Evolutionary conservation across 1,140 invertebrate species (phyloP).

Genomic region (Zaprionus nigranus): DNA sequence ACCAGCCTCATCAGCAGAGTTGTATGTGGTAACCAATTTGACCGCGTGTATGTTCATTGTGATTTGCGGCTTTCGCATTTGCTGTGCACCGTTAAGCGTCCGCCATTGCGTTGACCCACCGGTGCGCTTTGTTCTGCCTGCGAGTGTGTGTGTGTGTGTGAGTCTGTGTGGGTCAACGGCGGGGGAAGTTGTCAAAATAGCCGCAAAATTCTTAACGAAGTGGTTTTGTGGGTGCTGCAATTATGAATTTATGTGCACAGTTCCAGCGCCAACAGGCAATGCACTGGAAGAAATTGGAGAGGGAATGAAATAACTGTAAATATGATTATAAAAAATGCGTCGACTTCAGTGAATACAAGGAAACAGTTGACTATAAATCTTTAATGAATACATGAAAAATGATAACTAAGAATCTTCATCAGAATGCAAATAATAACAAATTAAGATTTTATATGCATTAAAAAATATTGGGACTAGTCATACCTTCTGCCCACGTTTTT

Average conservation of each 20-base stretch:
- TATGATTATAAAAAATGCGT: background rate
- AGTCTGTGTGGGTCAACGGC: background rate
- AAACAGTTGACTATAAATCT: too few relatives aligned
- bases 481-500: background rate
- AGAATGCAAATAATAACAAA: conserved; percentile 1
- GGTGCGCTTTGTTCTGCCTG: background rate
- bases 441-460: conserved; percentile 20
- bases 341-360: too few relatives aligned
- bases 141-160: background rate
- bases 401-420: background rate
- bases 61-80: conserved; percentile 74
- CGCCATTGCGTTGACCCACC: background rate
- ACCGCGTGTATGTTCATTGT: conserved; percentile 73
- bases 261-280: conserved; percentile 6
- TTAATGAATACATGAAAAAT: too few relatives aligned
- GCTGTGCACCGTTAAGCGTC: conserved; percentile 20
- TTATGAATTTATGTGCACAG: conserved; percentile 74
- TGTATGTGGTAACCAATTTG: conserved; percentile 48
- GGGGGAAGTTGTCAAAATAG: conserved; percentile 59
- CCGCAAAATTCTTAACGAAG: conserved; percentile 79
- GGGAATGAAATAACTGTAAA: background rate
- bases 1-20: conserved; percentile 66
- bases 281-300: background rate
- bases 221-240: conserved; percentile 77
- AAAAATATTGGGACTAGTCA: background rate